Evolutionary conservation across 2,888 invertebrate species (phyloP).

Genomic region (Andrena haemorrhoa): DNA sequence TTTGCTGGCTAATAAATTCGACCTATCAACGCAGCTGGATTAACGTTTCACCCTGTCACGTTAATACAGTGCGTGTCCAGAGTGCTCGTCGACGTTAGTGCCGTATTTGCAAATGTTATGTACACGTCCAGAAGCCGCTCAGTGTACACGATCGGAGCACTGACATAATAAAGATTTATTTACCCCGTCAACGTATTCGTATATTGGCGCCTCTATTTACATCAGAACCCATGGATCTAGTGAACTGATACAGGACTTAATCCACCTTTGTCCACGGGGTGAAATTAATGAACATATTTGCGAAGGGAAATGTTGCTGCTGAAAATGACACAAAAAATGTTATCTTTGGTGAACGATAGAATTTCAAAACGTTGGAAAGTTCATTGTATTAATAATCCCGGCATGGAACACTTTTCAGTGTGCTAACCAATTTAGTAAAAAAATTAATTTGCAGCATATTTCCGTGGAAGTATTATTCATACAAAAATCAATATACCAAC

Average conservation of each 20-base stretch:
- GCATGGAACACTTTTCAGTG: too few relatives aligned
- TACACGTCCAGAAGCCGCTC: conserved; percentile 54
- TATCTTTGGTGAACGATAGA: background rate
- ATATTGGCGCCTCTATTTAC: background rate
- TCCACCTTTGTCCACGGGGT: background rate
- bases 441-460: too few relatives aligned
- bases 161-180: conserved; percentile 63
- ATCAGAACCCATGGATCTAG: conserved; percentile 18
- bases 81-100: conserved; percentile 53
- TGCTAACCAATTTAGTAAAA: too few relatives aligned
- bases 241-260: conserved; percentile 16
- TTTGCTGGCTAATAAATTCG: conserved; percentile 58
- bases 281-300: conserved; percentile 3
- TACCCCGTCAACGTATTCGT: conserved; percentile 27
- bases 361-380: background rate
- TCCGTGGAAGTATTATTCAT: too few relatives aligned
- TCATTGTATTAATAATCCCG: background rate
- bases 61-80: conserved; percentile 44
- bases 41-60: conserved; percentile 54
- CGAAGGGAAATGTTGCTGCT: background rate
- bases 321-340: background rate
- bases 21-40: conserved; percentile 54
- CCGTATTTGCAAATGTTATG: conserved; percentile 60
- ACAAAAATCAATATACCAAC: too few relatives aligned
- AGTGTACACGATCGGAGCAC: conserved; percentile 29